Percentiles rank a stretch among this genome's conserved stretches.
phyloP scores from a whole-genome alignment of 1,140 invertebrate species.

The Antheraea mylitta region DNA sequence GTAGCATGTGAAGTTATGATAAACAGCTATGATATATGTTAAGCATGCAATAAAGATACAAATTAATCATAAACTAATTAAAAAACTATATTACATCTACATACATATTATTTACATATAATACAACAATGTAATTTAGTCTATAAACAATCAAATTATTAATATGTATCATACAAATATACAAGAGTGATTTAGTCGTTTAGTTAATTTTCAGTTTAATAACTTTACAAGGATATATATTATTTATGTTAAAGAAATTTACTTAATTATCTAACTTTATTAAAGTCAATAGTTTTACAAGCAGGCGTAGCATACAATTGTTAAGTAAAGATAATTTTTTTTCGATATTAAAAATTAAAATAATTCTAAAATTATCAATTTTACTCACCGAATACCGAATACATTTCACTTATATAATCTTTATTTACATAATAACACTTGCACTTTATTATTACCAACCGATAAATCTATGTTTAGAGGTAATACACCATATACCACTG shows the following conservation, averaged over 20 bases:
- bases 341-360: neutral
- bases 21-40: neutral
- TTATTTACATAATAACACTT: neutral
- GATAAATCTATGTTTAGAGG: neutral
- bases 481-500: neutral
- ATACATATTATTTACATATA: slow-evolving; percentile 2
- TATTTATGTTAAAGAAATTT: neutral
- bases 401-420: neutral
- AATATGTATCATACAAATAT: neutral
- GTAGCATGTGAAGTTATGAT: neutral
- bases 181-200: neutral
- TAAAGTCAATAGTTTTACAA: neutral
- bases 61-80: neutral
- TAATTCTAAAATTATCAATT: neutral
- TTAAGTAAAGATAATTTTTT: neutral
- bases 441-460: neutral
- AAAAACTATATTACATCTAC: neutral
- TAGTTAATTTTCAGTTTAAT: neutral
- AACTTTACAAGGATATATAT: neutral
- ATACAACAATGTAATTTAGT: neutral
- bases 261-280: neutral
- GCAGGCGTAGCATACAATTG: neutral
- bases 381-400: neutral
- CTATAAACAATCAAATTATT: neutral
- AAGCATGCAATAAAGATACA: neutral